phyloP scores from a whole-genome alignment of 2,797 vertebrate species.

The Erpetoichthys calabaricus region DNA sequence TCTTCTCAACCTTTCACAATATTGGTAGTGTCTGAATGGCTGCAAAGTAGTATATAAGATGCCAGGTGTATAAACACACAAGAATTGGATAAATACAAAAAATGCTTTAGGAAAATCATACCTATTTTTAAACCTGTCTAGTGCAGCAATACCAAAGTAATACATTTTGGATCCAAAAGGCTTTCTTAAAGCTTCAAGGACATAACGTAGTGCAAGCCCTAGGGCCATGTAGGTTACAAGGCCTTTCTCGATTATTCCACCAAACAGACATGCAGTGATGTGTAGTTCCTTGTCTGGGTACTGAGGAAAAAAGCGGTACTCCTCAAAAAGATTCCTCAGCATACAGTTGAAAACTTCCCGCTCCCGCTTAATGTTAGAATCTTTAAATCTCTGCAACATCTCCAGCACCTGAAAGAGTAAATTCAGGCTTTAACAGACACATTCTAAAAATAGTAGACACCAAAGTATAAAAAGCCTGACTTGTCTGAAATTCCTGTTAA shows the following conservation, averaged over 20 bases:
- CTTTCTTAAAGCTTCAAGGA: conserved; percentile 96
- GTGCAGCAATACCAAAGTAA: conserved; percentile 97
- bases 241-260: conserved; percentile 97
- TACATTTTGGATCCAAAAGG: conserved; percentile 98
- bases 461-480: background rate
- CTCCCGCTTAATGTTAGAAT: conserved; percentile 92
- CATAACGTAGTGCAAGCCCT: conserved; percentile 87
- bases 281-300: conserved; percentile 98
- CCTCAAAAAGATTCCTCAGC: conserved; percentile 96
- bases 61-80: no score
- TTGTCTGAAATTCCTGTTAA: background rate
- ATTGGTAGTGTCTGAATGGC: no score
- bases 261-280: conserved; percentile 96
- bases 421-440: background rate
- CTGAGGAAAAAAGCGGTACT: conserved; percentile 95
- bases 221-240: conserved; percentile 98
- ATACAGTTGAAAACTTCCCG: conserved; percentile 98
- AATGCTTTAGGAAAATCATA: conserved; percentile 39
- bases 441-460: background rate
- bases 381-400: conserved; percentile 97
- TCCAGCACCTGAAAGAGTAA: conserved; percentile 72
- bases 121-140: conserved; percentile 99
- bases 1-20: no score
- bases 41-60: no score
- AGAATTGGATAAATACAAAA: background rate